Evolutionary conservation across 2,888 invertebrate genomes (phyloP).

Genomic region (Cataglyphis rosenhaueri): DNA sequence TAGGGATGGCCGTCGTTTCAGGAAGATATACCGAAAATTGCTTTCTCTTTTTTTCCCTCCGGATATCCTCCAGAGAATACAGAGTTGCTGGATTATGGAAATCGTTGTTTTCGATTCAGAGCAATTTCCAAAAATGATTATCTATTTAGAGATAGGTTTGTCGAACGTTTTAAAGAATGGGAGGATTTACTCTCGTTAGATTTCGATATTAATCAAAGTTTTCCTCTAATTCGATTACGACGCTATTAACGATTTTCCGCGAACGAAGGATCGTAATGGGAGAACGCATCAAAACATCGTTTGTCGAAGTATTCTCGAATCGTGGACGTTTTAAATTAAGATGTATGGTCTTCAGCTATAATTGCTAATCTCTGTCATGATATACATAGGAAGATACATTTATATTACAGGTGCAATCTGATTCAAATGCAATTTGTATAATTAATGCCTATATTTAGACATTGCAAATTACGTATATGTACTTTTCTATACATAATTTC

Average conservation of each 20-base stretch:
- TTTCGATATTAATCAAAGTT: constrained; percentile 18
- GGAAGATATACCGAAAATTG: constrained; percentile 39
- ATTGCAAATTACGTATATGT: background rate
- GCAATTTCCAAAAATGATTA: background rate
- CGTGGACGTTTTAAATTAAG: constrained; percentile 22
- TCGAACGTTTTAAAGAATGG: background rate
- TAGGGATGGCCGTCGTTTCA: constrained; percentile 30
- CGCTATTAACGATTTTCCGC: background rate
- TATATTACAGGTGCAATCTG: constrained; percentile 2
- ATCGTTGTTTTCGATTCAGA: background rate
- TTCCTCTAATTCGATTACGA: background rate
- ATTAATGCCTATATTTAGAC: background rate
- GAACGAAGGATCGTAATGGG: background rate
- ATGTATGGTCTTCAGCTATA: background rate
- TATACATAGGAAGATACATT: background rate
- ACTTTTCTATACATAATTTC: constrained; percentile 6
- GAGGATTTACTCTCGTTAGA: background rate
- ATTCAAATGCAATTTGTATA: constrained; percentile 1
- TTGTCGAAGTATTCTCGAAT: constrained; percentile 8
- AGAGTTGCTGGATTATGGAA: background rate
- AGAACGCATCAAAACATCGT: background rate
- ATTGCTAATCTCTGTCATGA: background rate
- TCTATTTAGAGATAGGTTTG: constrained; percentile 10
- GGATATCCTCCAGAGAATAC: background rate
- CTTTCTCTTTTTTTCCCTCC: background rate